Evolutionary conservation across 2,888 invertebrate species (phyloP).

Genomic region (Harpagoxenus sublaevis): DNA sequence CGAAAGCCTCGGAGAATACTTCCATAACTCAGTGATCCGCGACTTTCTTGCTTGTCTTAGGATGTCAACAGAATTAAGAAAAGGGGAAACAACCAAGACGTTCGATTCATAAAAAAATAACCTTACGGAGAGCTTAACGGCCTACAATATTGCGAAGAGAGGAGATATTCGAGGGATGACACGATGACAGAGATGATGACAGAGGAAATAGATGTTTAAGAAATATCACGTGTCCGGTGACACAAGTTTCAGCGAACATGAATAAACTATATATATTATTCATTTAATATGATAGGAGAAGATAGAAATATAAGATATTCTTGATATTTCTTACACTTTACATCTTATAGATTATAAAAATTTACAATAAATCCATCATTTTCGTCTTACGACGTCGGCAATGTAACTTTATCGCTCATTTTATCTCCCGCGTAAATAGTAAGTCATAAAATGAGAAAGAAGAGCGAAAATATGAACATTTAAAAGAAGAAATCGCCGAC

Average conservation of each 20-base stretch:
- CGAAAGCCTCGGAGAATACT: constrained; percentile 31
- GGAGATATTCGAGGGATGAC: neutral
- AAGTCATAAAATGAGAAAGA: constrained; percentile 16
- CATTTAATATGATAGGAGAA: neutral
- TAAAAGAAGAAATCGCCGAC: neutral
- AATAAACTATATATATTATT: neutral
- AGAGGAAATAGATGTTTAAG: neutral
- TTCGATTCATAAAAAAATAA: neutral
- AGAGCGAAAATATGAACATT: constrained; percentile 13
- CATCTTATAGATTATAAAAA: neutral
- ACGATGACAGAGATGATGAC: neutral
- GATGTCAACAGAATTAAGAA: constrained; percentile 36
- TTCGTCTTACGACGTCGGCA: neutral
- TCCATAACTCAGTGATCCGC: constrained; percentile 42
- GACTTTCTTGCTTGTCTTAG: constrained; percentile 10
- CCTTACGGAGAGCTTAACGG: neutral
- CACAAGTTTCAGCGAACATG: neutral
- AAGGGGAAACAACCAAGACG: neutral
- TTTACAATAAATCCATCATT: constrained; percentile 4
- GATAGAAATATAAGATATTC: neutral
- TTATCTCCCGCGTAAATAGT: constrained; percentile 31
- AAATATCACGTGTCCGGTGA: neutral
- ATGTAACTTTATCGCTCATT: constrained; percentile 16
- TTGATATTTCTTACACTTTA: neutral
- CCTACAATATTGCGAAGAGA: neutral